phyloP scores from a whole-genome alignment of 2,888 invertebrate species.

The Archips crataeganus region DNA sequence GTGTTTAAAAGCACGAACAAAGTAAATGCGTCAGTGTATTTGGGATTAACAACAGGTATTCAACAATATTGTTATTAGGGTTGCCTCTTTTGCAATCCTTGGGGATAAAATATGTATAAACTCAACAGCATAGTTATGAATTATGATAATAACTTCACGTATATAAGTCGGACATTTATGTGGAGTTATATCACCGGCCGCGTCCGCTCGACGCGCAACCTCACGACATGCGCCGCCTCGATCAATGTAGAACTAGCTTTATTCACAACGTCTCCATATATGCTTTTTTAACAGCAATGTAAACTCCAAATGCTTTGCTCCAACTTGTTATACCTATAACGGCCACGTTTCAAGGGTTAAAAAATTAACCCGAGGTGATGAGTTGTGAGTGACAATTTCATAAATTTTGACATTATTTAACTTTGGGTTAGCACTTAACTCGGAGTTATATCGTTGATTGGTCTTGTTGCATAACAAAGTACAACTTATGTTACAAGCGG shows the following conservation, averaged over 20 bases:
- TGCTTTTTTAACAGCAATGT: constrained; percentile 40
- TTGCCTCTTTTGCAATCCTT: no score
- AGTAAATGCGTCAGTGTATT: no score
- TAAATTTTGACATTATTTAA: no score
- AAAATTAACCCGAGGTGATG: no score
- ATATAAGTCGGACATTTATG: constrained; percentile 8
- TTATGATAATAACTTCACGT: not conserved
- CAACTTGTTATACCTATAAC: not conserved
- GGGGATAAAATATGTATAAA: not conserved
- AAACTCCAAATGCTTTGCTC: constrained; percentile 44
- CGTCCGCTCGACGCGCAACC: constrained; percentile 32
- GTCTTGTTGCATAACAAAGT: no score
- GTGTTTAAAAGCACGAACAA: not conserved
- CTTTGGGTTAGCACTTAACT: no score
- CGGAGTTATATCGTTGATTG: no score
- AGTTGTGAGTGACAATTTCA: no score
- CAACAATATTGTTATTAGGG: no score
- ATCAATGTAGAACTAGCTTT: constrained; percentile 47
- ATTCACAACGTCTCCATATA: constrained; percentile 44
- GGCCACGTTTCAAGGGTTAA: no score
- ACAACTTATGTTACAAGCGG: no score
- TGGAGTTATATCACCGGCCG: not conserved
- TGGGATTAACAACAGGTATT: not conserved
- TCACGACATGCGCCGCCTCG: constrained; percentile 38
- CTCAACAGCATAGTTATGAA: constrained; percentile 6